phyloP scores from a whole-genome alignment of 2,113 vertebrate genomes.

The Muntiacus reevesi region DNA sequence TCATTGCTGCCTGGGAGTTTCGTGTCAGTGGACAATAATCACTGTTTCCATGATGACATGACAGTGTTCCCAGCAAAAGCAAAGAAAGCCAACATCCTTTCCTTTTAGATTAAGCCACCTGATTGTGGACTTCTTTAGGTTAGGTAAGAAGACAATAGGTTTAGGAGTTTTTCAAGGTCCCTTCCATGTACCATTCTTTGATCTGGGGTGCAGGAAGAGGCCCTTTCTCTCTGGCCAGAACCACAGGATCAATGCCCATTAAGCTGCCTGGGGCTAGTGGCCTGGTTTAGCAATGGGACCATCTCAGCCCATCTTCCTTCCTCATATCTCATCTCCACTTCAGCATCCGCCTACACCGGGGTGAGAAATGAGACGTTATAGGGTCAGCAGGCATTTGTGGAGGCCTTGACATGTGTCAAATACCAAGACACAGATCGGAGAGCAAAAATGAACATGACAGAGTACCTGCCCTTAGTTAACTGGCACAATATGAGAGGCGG shows the following conservation, averaged over 20 bases:
- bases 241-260: neutral
- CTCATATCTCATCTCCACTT: neutral
- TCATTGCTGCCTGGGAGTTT: neutral
- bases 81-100: slow-evolving; percentile 20
- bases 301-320: neutral
- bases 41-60: neutral
- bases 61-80: neutral
- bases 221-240: neutral
- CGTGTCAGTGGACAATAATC: neutral
- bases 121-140: neutral
- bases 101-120: neutral
- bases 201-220: neutral
- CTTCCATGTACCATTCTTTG: slow-evolving; percentile 5
- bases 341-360: neutral
- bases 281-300: neutral
- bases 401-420: neutral
- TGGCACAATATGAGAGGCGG: neutral
- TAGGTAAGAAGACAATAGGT: neutral
- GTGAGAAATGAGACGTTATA: neutral
- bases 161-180: neutral
- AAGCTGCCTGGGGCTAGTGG: neutral
- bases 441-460: neutral
- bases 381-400: neutral
- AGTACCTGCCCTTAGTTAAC: neutral
- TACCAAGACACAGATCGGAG: neutral